A percentile compares a stretch with the other conserved stretches of the same genome.
Evolutionary conservation across 2,113 vertebrate genomes (phyloP).

Genomic region (Eurypyga helias): DNA sequence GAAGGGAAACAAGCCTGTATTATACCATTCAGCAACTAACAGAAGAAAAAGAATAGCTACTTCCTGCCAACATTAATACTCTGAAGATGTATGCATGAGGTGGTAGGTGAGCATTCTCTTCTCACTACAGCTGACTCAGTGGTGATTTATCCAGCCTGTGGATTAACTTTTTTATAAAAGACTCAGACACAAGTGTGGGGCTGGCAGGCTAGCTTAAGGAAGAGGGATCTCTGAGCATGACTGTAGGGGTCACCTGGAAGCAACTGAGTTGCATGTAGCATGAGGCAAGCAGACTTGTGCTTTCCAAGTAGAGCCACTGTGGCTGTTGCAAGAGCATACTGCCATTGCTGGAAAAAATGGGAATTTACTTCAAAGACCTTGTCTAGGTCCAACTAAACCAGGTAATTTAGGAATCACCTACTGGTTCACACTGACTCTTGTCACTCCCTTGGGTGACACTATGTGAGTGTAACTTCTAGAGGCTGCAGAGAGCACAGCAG

Average conservation of each 20-base stretch:
- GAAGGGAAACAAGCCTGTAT: conserved; percentile 10
- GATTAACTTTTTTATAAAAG: not conserved
- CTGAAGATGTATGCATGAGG: not conserved
- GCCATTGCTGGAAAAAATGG: not conserved
- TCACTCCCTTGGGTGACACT: not conserved
- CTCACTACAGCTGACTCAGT: not conserved
- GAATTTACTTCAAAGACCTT: not conserved
- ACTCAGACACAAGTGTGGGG: not conserved
- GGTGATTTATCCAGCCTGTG: not conserved
- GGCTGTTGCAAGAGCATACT: not conserved
- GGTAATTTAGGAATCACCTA: not conserved
- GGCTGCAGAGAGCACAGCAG: not conserved
- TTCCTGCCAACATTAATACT: conserved; percentile 39
- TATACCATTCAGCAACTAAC: not conserved
- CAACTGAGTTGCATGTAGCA: not conserved
- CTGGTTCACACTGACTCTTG: not conserved
- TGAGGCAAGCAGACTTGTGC: not conserved
- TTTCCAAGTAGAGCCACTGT: not conserved
- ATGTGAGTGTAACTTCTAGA: not conserved
- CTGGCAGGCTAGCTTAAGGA: not conserved
- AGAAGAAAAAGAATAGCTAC: conserved; percentile 1
- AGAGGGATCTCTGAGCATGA: not conserved
- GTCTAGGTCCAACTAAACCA: not conserved
- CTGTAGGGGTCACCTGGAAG: not conserved
- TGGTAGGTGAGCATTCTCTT: conserved; percentile 22